Conservation (phyloP, 2,797 vertebrate species). For the Morelia viridis region DNA sequence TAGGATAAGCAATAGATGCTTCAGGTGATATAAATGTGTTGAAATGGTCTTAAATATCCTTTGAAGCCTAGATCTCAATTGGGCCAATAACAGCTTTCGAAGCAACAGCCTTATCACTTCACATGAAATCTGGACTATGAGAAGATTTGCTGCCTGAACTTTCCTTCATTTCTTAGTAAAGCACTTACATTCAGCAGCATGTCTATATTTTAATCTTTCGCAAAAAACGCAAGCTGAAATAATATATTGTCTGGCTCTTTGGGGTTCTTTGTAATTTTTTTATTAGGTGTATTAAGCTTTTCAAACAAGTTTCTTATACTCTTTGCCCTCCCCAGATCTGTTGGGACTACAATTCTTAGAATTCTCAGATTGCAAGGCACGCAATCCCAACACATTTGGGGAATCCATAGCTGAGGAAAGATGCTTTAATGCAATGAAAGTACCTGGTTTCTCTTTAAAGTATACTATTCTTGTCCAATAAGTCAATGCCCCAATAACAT, state of each 20-base stretch:
- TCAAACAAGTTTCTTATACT: slow-evolving; percentile 5
- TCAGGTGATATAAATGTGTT: not conserved
- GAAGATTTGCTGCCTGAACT: slow-evolving; percentile 43
- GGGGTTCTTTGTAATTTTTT: not conserved
- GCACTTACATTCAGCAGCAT: slow-evolving; percentile 32
- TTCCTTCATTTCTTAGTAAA: slow-evolving; percentile 22
- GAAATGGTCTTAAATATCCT: not conserved
- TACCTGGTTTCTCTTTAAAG: slow-evolving; percentile 9
- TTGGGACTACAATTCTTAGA: not conserved
- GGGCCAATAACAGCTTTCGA: slow-evolving; percentile 40
- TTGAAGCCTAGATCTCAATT: not conserved
- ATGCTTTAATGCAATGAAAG: slow-evolving; percentile 28
- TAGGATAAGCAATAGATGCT: slow-evolving; percentile 22
- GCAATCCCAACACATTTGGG: not conserved
- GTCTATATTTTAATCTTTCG: slow-evolving; percentile 52
- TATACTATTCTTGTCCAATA: slow-evolving; percentile 26
- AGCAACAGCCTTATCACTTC: slow-evolving; percentile 42
- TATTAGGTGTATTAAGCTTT: slow-evolving; percentile 7
- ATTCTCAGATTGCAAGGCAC: not conserved
- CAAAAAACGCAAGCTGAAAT: not conserved
- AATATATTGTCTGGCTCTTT: slow-evolving; percentile 14
- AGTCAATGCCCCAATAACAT: not conserved
- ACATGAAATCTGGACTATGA: slow-evolving; percentile 51
- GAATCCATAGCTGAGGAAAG: not conserved
- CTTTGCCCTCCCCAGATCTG: not conserved